These are phyloP conservation scores for Dallia pectoralis DNA, from an alignment of 2,797 vertebrate genomes.

Conservation along the genomic window DNA sequence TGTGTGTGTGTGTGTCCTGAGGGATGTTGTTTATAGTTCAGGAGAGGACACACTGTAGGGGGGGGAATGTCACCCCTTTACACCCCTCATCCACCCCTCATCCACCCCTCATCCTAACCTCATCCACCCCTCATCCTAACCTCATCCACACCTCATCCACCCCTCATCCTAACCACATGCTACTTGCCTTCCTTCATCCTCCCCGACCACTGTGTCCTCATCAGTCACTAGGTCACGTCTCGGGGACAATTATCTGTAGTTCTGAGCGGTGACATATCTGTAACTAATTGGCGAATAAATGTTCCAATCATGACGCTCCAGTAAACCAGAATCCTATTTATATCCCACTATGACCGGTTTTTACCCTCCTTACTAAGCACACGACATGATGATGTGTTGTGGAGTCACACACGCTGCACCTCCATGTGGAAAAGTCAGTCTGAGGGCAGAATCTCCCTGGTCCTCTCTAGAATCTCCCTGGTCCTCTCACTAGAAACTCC, in stretches of 20 bases:
- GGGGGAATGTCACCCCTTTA: background rate
- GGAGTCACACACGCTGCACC: slow-evolving; percentile 16
- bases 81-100: slow-evolving; percentile 39
- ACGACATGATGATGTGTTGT: slow-evolving; percentile 31
- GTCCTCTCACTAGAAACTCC: background rate
- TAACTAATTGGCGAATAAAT: slow-evolving; percentile 71
- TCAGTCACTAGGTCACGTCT: slow-evolving; percentile 20
- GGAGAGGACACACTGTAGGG: slow-evolving; percentile 28
- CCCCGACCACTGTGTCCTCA: background rate
- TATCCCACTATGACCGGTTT: slow-evolving; percentile 55
- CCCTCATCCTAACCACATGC: background rate
- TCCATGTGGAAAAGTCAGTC: slow-evolving; percentile 2
- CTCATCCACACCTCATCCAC: slow-evolving; percentile 37
- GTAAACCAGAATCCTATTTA: slow-evolving; percentile 57
- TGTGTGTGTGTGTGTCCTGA: background rate
- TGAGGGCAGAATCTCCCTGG: background rate
- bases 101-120: slow-evolving; percentile 10
- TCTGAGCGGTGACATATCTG: slow-evolving; percentile 56
- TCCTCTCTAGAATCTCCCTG: background rate
- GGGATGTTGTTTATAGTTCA: slow-evolving; percentile 18
- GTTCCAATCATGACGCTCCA: slow-evolving; percentile 57
- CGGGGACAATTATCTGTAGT: slow-evolving; percentile 40
- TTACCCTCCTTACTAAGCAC: slow-evolving; percentile 14
- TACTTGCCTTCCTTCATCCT: background rate
- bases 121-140: slow-evolving; percentile 6